A percentile compares a stretch with the other conserved stretches of the same genome.
Conservation (phyloP, 2,888 invertebrate genomes). For the Tenthredo livida region DNA sequence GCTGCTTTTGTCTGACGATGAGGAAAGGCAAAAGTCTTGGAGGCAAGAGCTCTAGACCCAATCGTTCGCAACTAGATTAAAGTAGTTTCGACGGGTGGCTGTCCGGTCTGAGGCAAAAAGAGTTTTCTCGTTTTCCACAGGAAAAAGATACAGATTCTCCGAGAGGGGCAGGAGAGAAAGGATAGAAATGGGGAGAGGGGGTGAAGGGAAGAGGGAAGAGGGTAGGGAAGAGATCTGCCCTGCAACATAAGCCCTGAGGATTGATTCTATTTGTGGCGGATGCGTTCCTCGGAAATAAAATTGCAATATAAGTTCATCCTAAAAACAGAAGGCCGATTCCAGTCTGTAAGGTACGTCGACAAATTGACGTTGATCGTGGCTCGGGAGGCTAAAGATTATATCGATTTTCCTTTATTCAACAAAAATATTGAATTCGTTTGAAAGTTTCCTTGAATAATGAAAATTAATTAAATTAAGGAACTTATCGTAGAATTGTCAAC, state of each 20-base stretch:
- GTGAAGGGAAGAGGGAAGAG: no score
- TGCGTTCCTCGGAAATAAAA: slow-evolving; percentile 36
- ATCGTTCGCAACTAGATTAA: slow-evolving; percentile 49
- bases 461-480: neutral
- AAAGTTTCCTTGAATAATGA: neutral
- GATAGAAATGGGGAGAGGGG: neutral
- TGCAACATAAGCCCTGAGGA: slow-evolving; percentile 32
- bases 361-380: neutral
- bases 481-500: no score
- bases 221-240: neutral
- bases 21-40: slow-evolving; percentile 28
- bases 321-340: neutral
- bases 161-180: neutral
- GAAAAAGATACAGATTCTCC: neutral
- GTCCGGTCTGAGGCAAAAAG: slow-evolving; percentile 9
- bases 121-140: slow-evolving; percentile 30
- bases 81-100: slow-evolving; percentile 46
- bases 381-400: neutral
- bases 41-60: slow-evolving; percentile 26
- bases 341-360: neutral
- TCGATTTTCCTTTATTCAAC: neutral
- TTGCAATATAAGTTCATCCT: slow-evolving; percentile 40
- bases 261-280: slow-evolving; percentile 43
- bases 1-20: slow-evolving; percentile 11
- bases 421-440: neutral